Conservation (phyloP, 2,888 invertebrate species). For the Drosophila tripunctata region DNA sequence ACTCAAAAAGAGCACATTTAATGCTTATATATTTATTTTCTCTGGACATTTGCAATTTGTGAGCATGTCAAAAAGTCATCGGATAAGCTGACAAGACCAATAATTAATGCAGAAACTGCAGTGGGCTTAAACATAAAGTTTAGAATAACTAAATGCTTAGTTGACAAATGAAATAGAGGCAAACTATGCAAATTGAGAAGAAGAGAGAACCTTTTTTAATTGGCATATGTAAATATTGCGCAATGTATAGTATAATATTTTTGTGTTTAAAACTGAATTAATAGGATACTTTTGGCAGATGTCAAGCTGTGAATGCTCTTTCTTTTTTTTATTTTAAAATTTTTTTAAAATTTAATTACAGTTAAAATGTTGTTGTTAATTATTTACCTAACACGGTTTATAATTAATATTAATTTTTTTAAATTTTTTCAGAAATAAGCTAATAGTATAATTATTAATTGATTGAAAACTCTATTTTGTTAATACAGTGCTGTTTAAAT, state of each 20-base stretch:
- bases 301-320: background rate
- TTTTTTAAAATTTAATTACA: too few species aligned
- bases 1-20: background rate
- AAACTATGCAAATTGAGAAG: slow-evolving; percentile 12
- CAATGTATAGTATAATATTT: slow-evolving; percentile 58
- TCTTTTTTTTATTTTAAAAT: too few species aligned
- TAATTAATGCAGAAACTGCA: slow-evolving; percentile 28
- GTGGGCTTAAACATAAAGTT: slow-evolving; percentile 2
- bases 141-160: background rate
- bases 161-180: slow-evolving; percentile 3
- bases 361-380: too few species aligned
- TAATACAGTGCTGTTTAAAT: background rate
- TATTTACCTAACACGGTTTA: too few species aligned
- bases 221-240: slow-evolving; percentile 57
- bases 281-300: background rate
- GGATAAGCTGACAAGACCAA: slow-evolving; percentile 26
- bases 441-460: too few species aligned
- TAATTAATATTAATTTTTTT: too few species aligned
- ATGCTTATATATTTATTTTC: background rate
- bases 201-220: slow-evolving; percentile 42
- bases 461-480: background rate
- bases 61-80: slow-evolving; percentile 15
- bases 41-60: slow-evolving; percentile 24
- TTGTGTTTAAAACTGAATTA: slow-evolving; percentile 10
- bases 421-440: too few species aligned